Base-by-base conservation (phyloP, 2,888 invertebrate genomes). In the Saturnia japonica region DNA sequence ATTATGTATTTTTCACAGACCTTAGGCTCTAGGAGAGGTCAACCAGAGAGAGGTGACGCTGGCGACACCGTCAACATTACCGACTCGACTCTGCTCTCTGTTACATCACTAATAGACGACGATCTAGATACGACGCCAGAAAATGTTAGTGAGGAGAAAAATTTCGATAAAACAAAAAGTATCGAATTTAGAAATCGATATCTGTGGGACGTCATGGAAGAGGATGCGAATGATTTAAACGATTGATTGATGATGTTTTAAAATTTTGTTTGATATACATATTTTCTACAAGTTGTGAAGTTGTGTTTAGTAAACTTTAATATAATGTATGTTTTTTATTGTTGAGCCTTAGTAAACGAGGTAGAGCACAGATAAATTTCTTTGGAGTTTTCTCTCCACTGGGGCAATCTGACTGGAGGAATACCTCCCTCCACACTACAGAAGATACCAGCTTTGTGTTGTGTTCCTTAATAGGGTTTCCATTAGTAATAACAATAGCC, bases 51-150 rank as follows among this genome's bases (percentile, higher is more conserved):
- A 0, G 91, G 91, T 0, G 93, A 93, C 45, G 91, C 91, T 0
- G 90, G 89, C 0, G 91, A 93, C 60, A 78, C 86, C 0, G 78
- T 86, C 70, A 87, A 86, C 74, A 79, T 86, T 11, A 86, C 83
- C 6, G 91, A 91, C 54, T 85, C 91, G 0, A 86, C 90, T 0
- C 74, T 92, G 0, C 80, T 92, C 6, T 91, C 92, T 0, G 79
- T 91, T 54, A 88, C 91, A n/a, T 90, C 92, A 70, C 77, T 93
- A 0, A 75, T 89, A 0, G 91, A 90, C 22, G 89, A 89, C 1
- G 90, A 91, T 43, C 28, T 82, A 0, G 87, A 87, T 0, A 82
- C 85, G 0, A 68, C 82, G 1, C 43, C 78, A 0, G 85, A 85
- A 12, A 66, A 74, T 7, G 25, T 51, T 1, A 74, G 64, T 1